Evolutionary conservation across 2,797 vertebrate genomes (phyloP).

Genomic region (Xerus rutilus): DNA sequence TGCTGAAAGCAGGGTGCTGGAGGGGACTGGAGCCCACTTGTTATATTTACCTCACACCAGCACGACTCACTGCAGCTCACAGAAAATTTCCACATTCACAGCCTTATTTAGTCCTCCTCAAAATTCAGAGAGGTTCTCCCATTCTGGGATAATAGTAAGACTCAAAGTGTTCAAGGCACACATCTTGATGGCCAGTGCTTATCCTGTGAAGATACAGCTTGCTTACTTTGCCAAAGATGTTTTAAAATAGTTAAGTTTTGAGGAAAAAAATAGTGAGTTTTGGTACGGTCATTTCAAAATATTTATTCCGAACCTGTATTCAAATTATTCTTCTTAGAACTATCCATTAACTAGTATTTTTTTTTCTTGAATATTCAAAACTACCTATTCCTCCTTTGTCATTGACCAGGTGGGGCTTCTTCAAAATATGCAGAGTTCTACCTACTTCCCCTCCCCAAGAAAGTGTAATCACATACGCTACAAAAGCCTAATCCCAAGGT

Average conservation of each 20-base stretch:
- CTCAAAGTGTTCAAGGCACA: background rate
- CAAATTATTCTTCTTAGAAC: conserved; percentile 6
- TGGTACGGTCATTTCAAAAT: background rate
- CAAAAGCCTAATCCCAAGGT: background rate
- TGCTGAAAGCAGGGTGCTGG: background rate
- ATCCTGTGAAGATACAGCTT: background rate
- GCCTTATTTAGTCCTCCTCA: background rate
- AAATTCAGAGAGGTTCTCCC: background rate
- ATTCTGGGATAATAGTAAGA: background rate
- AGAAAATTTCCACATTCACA: accelerated
- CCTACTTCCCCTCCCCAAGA: too few species aligned
- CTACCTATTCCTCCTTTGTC: background rate
- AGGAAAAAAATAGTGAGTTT: background rate
- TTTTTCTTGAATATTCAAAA: background rate
- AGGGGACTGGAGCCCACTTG: background rate
- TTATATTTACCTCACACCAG: background rate
- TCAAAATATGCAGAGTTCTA: background rate
- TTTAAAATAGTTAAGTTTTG: background rate
- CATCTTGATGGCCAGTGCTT: background rate
- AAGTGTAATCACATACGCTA: background rate
- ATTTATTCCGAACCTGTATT: background rate
- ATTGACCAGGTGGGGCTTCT: background rate
- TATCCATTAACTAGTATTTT: background rate
- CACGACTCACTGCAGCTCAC: background rate
- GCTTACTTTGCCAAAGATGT: background rate